Base-by-base conservation (phyloP, 2,113 vertebrate species). In the Promerops cafer region DNA sequence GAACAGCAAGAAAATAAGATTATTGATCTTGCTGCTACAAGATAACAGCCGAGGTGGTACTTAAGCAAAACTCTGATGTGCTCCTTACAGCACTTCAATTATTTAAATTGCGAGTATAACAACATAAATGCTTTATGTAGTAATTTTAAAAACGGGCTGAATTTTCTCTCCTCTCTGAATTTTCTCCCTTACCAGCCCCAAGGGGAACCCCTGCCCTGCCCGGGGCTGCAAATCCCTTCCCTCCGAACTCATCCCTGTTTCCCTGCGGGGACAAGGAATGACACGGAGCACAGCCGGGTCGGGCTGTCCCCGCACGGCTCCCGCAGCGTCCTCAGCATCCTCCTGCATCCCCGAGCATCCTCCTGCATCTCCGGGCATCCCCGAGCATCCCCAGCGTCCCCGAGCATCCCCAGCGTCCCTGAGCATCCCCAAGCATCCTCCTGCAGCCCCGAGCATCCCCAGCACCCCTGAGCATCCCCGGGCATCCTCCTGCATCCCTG, bases 141-240 rank as follows among this genome's bases (percentile, higher is more conserved):
- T 2, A 2, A n/a, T 63, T 54, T 50, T 23, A 2, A 2, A 37
- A 57, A 6, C 0, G 9, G 50, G 65, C 23, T 30, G 57, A 5
- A 20, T 59, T 75, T 37, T 37, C 27, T 30, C 22, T 66, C 39
- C 10, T 2, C 3, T 3, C 35, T 2, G 52, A 31, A 10, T 63
- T 57, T 39, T 61, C 37, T 20, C 20, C 75, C 30, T 39, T 5
- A 28, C 16, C 44, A 3, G 64, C 6, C 63, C 61, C 79, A 3
- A 2, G 17, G 49, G 61, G 7, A 45, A 2, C 3, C 7, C 35
- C 17, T 3, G 21, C 9, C 19, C 13, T 5, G 22, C 4, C n/a
- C 1, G 9, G 15, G 45, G 87, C 69, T n/a, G 61, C 19, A 3
- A 77, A 63, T 49, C 40, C 4, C 35, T 49, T 16, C 56, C 61